phyloP scores from a whole-genome alignment of 23 tunicate genomes.

The Ascidia mentula region DNA sequence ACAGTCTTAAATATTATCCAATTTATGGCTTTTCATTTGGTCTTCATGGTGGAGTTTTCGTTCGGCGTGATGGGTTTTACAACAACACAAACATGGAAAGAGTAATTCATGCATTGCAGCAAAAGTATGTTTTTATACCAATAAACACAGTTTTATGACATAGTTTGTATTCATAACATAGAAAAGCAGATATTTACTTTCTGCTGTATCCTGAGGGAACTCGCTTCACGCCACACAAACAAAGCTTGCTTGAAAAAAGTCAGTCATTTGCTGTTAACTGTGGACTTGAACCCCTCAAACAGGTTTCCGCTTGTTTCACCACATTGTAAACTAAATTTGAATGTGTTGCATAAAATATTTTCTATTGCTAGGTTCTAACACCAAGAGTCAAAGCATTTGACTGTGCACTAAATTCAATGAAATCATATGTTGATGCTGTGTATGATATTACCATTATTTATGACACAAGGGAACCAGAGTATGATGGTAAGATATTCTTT shows the following conservation, averaged over 20 bases:
- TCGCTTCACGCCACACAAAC: slow-evolving; percentile 34
- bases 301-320: slow-evolving; percentile 1
- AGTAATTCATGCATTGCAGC: slow-evolving; percentile 31
- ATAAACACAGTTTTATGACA: no score
- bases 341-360: not conserved
- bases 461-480: not conserved
- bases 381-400: slow-evolving; percentile 76
- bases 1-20: slow-evolving; percentile 68
- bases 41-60: slow-evolving; percentile 84
- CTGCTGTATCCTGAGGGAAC: slow-evolving; percentile 71
- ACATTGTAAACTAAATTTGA: not conserved
- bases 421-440: slow-evolving; percentile 36
- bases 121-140: slow-evolving; percentile 15
- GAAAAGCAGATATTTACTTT: slow-evolving; percentile 48
- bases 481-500: slow-evolving; percentile 5
- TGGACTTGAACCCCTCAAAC: slow-evolving; percentile 40
- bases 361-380: slow-evolving; percentile 38
- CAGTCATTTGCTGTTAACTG: slow-evolving; percentile 37
- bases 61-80: slow-evolving; percentile 64
- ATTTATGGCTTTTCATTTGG: slow-evolving; percentile 76
- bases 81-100: slow-evolving; percentile 52
- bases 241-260: slow-evolving; percentile 40
- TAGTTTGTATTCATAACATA: slow-evolving; percentile 5
- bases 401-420: slow-evolving; percentile 30
- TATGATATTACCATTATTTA: slow-evolving; percentile 63